A percentile compares a stretch with the other conserved stretches of the same genome.
phyloP scores from a whole-genome alignment of 2,797 vertebrate genomes.

The Tragelaphus oryx region DNA sequence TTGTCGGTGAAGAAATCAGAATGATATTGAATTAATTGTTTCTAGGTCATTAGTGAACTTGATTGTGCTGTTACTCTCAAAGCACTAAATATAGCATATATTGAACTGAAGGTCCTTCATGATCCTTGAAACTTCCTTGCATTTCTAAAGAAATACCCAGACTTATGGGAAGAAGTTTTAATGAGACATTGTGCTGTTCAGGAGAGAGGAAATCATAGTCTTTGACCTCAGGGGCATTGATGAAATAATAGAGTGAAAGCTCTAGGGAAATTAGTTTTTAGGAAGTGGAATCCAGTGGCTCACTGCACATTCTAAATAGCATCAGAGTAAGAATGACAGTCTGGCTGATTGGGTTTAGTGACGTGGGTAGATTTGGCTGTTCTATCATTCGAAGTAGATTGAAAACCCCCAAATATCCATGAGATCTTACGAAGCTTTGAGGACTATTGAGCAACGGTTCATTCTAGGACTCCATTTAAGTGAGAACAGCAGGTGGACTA shows the following conservation, averaged over 20 bases:
- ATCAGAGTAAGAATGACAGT: constrained; percentile 53
- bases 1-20: constrained; percentile 22
- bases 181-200: constrained; percentile 61
- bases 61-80: constrained; percentile 34
- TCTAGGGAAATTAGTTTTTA: constrained; percentile 73
- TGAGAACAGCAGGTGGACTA: neutral
- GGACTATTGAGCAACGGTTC: neutral
- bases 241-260: constrained; percentile 69
- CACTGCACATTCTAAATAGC: constrained; percentile 67
- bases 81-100: constrained; percentile 61
- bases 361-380: constrained; percentile 55
- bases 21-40: constrained; percentile 54
- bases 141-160: constrained; percentile 57
- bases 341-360: constrained; percentile 58
- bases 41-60: constrained; percentile 64
- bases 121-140: constrained; percentile 61
- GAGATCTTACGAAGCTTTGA: neutral
- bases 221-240: constrained; percentile 64
- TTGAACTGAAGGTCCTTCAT: constrained; percentile 31
- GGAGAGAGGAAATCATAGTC: constrained; percentile 61
- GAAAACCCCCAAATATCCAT: constrained; percentile 15
- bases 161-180: constrained; percentile 62
- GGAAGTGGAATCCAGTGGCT: constrained; percentile 62
- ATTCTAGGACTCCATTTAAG: constrained; percentile 9
- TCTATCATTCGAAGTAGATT: constrained; percentile 20